These are phyloP conservation scores for Campoplex nolae DNA, from an alignment of 2,888 invertebrate species.

Conservation along the genomic window DNA sequence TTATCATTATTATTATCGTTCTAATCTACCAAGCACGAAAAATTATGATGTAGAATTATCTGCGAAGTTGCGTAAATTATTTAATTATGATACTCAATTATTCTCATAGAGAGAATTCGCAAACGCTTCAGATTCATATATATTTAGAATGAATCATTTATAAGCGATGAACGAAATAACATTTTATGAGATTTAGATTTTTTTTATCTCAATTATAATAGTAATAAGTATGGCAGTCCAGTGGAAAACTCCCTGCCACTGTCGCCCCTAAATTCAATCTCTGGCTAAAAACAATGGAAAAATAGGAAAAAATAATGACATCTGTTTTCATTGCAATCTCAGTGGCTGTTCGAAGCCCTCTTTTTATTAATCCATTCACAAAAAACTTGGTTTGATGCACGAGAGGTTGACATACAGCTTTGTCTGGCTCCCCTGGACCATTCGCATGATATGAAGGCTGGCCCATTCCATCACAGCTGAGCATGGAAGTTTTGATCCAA, in stretches of 20 bases:
- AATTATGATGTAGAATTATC: slow-evolving; percentile 5
- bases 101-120: neutral
- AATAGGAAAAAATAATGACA: neutral
- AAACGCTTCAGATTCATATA: neutral
- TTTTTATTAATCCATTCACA: neutral
- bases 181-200: neutral
- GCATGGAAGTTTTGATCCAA: neutral
- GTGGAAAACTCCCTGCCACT: neutral
- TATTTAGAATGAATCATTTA: neutral
- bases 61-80: slow-evolving; percentile 21
- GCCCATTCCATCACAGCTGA: neutral
- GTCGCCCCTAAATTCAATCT: no score
- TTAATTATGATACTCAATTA: slow-evolving; percentile 32
- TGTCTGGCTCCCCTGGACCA: neutral
- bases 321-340: neutral
- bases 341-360: neutral
- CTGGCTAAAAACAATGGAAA: neutral
- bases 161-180: neutral
- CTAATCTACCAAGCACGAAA: slow-evolving; percentile 1
- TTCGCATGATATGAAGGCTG: neutral
- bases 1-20: neutral
- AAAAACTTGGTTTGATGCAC: neutral
- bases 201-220: neutral
- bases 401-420: neutral
- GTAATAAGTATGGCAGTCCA: neutral